These are phyloP conservation scores for Eulacestoma nigropectus DNA, from an alignment of 2,113 vertebrate genomes.

Conservation along the genomic window DNA sequence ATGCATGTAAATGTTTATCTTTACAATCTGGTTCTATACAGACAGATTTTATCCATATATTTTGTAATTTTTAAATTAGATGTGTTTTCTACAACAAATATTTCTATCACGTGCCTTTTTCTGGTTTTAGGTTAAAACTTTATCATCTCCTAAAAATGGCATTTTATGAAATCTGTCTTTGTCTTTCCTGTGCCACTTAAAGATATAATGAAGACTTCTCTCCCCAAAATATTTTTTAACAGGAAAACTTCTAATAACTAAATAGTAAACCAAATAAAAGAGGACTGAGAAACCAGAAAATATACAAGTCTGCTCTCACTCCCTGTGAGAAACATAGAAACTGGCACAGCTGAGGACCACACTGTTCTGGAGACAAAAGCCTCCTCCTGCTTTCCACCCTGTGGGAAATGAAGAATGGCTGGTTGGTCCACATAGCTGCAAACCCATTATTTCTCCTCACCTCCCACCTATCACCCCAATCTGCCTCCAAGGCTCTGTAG, in stretches of 20 bases:
- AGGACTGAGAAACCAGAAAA: neutral
- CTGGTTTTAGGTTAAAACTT: neutral
- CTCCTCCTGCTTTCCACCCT: neutral
- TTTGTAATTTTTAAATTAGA: neutral
- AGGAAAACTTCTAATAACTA: neutral
- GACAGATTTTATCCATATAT: neutral
- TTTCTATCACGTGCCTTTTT: neutral
- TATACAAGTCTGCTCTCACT: neutral
- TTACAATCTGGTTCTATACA: slow-evolving; percentile 6
- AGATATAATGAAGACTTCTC: neutral
- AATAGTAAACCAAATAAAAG: neutral
- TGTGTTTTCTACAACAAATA: neutral
- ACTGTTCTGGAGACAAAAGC: neutral
- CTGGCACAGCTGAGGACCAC: neutral
- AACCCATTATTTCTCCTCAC: neutral
- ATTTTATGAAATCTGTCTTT: neutral
- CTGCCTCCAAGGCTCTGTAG: neutral
- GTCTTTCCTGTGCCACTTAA: neutral
- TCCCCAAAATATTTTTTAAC: neutral
- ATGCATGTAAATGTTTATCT: neutral
- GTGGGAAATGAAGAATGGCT: slow-evolving; percentile 12
- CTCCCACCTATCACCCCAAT: neutral
- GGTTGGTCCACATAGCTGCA: slow-evolving; percentile 1
- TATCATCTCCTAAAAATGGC: neutral
- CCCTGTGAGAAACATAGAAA: neutral